Percentiles rank a stretch among this genome's conserved stretches.
These are phyloP conservation scores for Oreochromis spilurus DNA, from an alignment of 2,113 vertebrate species.

Conservation along the genomic window DNA sequence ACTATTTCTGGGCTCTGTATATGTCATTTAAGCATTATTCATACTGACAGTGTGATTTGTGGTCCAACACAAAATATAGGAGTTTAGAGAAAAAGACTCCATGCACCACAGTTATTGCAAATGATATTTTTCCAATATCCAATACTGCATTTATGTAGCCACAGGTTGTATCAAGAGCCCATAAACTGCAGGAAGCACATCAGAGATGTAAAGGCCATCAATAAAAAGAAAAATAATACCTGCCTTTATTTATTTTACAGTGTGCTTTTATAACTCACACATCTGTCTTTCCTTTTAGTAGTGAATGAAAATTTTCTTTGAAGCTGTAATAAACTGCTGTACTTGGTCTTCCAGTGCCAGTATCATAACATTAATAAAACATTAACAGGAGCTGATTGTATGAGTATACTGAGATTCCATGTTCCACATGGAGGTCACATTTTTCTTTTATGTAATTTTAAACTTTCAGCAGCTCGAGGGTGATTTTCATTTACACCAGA, in stretches of 20 bases:
- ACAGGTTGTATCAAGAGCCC: not conserved
- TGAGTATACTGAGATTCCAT: not conserved
- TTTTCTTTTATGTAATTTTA: not conserved
- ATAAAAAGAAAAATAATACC: not conserved
- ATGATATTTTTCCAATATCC: not conserved
- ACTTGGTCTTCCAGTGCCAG: not conserved
- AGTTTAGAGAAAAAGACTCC: not conserved
- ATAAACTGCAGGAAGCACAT: not conserved
- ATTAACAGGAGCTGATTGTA: not conserved
- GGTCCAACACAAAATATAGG: not conserved
- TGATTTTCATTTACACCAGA: not conserved
- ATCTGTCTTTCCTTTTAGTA: not conserved
- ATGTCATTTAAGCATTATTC: not conserved
- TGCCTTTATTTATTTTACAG: not conserved
- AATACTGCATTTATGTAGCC: not conserved
- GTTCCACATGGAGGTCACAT: not conserved
- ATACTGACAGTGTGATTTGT: not conserved
- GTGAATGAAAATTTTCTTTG: not conserved
- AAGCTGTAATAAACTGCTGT: not conserved
- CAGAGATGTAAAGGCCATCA: not conserved
- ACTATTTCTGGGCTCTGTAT: not conserved
- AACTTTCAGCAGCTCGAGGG: not conserved
- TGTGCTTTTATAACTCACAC: fast-evolving
- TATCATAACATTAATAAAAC: not conserved
- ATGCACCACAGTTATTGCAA: not conserved